Base-by-base conservation (phyloP, 2,888 invertebrate species). In the Cephalotes varians region DNA sequence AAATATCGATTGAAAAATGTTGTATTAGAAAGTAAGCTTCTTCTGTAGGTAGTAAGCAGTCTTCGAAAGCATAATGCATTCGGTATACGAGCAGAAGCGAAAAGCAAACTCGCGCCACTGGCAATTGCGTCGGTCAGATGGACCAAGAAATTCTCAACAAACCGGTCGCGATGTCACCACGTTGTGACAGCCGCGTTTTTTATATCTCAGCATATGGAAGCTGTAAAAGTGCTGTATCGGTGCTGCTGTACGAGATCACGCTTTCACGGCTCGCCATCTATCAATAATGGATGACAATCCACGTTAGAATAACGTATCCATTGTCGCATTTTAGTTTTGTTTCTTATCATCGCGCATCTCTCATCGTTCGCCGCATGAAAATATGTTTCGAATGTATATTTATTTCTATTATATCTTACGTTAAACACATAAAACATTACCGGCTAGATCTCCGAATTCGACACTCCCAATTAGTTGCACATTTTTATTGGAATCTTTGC, bases 101-200 rank as follows among this genome's bases (percentile, higher is more conserved):
- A n/a, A 31, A 18, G 7, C 12, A 25, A 34, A 60, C n/a, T 51
- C n/a, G 47, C 25, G 51, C 15, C 21, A 25, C 25, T n/a, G 34
- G 49, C 12, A 25, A 64, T 64, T 37, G 51, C 51, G 51, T 65
- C 40, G 5, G 9, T 37, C 49, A 15, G 28, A 37, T 47, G 37
- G 37, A 65, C n/a, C 51, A 21, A 67, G 51, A 76, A 65, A 76
- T 76, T 65, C 28, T 76, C 37, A n/a, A 28, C 67, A 51, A 54
- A 65, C 25, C 12, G 12, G 12, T 62, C 12, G 21, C 21, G 37
- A 62, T 49, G 44, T 31, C 1, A 37, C 34, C 34, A 4, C 10
- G 25, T 25, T 34, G 21, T 51, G 37, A 51, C 34, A 37, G 44
- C 4, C 15, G 21, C 28, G 21, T 25, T 65, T 54, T 72, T 76